Conservation (phyloP, 2,113 vertebrate species). For the Nestor notabilis region DNA sequence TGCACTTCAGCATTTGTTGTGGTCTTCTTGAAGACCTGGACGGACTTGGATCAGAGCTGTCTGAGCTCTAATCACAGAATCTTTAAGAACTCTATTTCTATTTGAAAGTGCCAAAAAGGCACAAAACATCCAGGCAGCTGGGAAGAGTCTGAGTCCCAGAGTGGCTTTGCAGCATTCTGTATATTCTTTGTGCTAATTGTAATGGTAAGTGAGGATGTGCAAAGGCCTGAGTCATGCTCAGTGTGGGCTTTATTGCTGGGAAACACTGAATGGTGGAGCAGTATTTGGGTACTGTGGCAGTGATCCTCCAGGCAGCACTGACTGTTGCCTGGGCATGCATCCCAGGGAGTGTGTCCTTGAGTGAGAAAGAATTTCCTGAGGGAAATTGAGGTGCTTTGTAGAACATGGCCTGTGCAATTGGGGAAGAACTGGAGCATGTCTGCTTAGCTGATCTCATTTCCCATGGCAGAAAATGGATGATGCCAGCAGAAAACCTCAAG, state of each 20-base stretch:
- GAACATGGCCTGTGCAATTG: fast-evolving
- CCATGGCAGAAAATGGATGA: background rate
- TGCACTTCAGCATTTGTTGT: background rate
- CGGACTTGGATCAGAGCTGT: background rate
- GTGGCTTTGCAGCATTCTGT: background rate
- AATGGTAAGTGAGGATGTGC: background rate
- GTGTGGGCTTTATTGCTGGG: background rate
- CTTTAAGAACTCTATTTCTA: background rate
- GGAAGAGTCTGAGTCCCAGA: fast-evolving
- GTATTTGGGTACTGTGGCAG: background rate
- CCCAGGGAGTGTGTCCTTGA: background rate
- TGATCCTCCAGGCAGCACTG: fast-evolving
- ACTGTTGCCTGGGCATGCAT: background rate
- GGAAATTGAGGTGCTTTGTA: background rate
- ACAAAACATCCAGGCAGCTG: fast-evolving
- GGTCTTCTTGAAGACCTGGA: background rate
- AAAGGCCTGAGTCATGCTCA: background rate
- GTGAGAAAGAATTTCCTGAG: background rate
- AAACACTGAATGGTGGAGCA: background rate
- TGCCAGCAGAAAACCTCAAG: background rate
- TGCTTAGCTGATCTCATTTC: background rate
- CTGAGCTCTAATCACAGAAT: background rate
- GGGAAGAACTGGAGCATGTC: background rate
- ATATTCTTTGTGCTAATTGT: background rate
- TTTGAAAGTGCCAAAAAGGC: background rate